Evolutionary conservation across 2,113 vertebrate species (phyloP).

Genomic region (Myotis lucifugus): DNA sequence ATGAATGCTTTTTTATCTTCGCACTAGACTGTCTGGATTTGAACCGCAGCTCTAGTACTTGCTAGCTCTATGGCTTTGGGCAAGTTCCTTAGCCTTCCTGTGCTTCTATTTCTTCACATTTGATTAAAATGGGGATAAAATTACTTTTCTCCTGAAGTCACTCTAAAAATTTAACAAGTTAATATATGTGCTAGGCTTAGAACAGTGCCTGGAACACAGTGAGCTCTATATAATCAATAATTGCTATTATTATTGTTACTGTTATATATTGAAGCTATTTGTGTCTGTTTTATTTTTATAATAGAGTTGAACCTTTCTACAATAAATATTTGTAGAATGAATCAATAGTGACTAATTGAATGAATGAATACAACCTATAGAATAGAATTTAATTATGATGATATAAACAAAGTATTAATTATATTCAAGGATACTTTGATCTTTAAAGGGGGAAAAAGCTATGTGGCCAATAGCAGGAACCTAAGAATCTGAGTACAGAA

Average conservation of each 20-base stretch:
- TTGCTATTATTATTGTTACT: not conserved
- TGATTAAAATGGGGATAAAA: not conserved
- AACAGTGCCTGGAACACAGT: not conserved
- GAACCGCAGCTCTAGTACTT: not conserved
- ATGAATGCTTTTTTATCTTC: not conserved
- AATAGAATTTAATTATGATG: not conserved
- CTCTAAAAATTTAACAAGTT: not conserved
- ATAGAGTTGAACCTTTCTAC: not conserved
- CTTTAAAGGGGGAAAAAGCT: not conserved
- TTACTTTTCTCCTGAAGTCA: not conserved
- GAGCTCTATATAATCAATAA: not conserved
- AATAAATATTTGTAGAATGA: not conserved
- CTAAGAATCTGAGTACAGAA: not conserved
- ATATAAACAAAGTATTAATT: not conserved
- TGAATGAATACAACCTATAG: not conserved
- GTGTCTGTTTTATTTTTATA: not conserved
- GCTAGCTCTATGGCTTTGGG: not conserved
- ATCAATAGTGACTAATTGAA: not conserved
- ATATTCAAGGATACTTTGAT: not conserved
- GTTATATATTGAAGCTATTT: not conserved
- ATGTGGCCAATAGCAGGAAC: not conserved
- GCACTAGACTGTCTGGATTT: not conserved
- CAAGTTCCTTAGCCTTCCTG: not conserved
- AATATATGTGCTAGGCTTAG: not conserved
- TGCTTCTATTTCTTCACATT: not conserved